Conservation (phyloP, 1,140 invertebrate species). For the Lepidotrigona ventralis region DNA sequence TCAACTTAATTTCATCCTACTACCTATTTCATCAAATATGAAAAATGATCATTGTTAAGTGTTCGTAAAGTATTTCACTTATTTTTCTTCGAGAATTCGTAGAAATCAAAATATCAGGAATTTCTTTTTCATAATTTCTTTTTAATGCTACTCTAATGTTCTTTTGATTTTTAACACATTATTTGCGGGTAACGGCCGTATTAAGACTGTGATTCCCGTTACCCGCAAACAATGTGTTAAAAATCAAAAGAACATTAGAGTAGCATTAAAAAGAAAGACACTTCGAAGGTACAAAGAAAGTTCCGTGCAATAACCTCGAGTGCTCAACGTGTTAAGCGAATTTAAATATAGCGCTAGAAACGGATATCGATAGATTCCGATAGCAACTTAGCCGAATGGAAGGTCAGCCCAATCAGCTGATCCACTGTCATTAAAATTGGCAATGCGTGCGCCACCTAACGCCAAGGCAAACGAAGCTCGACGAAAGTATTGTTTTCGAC, state of each 20-base stretch:
- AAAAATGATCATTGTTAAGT: background rate
- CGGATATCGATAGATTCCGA: background rate
- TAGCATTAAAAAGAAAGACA: no score
- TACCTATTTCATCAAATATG: background rate
- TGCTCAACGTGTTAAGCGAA: constrained; percentile 31
- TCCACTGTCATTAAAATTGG: constrained; percentile 61
- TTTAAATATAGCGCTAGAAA: constrained; percentile 46
- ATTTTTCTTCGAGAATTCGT: background rate
- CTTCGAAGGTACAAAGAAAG: background rate
- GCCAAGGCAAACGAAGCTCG: constrained; percentile 42
- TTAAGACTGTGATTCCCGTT: no score
- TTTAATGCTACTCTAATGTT: no score
- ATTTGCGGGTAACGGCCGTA: no score
- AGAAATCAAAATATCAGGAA: background rate
- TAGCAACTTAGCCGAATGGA: constrained; percentile 53
- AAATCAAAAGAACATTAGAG: background rate
- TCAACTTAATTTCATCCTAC: background rate
- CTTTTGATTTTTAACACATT: no score
- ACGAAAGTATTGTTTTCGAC: constrained; percentile 46
- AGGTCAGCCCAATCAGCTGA: constrained; percentile 66
- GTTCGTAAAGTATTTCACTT: background rate
- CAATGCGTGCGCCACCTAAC: constrained; percentile 55
- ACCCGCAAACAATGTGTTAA: no score
- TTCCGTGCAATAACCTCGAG: constrained; percentile 51
- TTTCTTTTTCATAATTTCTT: no score